Evolutionary conservation across 2,113 vertebrate genomes (phyloP).

Genomic region (Arizona elegans): DNA sequence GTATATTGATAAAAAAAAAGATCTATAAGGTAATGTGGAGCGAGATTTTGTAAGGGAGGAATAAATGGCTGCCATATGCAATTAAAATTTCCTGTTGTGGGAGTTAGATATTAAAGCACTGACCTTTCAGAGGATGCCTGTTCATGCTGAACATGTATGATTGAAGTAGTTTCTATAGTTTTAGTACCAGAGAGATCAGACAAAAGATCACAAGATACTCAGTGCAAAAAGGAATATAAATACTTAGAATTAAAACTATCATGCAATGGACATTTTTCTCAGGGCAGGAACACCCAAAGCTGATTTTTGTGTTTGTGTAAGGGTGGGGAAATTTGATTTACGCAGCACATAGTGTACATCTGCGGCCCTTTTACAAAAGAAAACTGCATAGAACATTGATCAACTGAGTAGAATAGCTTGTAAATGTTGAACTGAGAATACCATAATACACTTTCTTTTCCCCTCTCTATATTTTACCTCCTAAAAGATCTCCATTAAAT

Average conservation of each 20-base stretch:
- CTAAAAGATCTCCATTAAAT: background rate
- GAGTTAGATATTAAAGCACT: conserved; percentile 55
- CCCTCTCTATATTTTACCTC: background rate
- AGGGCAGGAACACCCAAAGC: rapidly evolving
- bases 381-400: background rate
- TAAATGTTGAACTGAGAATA: background rate
- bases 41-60: conserved; percentile 51
- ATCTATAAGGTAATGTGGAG: conserved; percentile 14
- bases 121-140: conserved; percentile 52
- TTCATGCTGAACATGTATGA: conserved; percentile 45
- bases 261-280: background rate
- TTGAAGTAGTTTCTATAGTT: conserved; percentile 38
- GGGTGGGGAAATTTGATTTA: background rate
- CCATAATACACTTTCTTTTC: background rate
- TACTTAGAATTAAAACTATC: conserved; percentile 4
- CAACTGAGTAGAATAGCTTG: background rate
- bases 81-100: conserved; percentile 63
- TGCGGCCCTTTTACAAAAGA: background rate
- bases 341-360: background rate
- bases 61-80: conserved; percentile 40
- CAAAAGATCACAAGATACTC: conserved; percentile 15
- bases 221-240: conserved; percentile 14
- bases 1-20: background rate
- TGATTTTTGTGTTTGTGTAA: background rate
- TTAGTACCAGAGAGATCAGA: conserved; percentile 42